Percentiles rank a stretch among this genome's conserved stretches.
Evolutionary conservation across 2,797 vertebrate genomes (phyloP).

Genomic region (Hemibagrus guttatus): DNA sequence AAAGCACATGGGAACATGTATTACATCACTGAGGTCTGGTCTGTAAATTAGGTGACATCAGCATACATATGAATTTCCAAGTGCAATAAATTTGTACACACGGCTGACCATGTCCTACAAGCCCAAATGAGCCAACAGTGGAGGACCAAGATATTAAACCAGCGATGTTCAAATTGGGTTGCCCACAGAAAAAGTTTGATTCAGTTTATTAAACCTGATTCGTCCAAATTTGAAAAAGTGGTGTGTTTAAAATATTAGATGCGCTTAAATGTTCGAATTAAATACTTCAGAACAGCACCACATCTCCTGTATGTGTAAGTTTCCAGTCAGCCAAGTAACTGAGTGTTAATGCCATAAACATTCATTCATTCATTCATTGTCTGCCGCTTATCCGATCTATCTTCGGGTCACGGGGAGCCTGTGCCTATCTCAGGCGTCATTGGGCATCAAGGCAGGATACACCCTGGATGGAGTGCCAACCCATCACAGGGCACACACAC

Average conservation of each 20-base stretch:
- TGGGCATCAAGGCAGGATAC: too few species aligned
- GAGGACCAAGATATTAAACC: background rate
- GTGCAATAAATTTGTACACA: background rate
- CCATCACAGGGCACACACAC: too few species aligned
- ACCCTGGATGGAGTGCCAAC: too few species aligned
- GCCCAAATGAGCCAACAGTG: background rate
- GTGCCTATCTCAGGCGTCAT: too few species aligned
- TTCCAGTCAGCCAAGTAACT: background rate
- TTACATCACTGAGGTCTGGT: slow-evolving; percentile 20
- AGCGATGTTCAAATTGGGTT: background rate
- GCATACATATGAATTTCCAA: slow-evolving; percentile 5
- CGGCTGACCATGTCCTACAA: background rate
- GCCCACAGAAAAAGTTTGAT: background rate
- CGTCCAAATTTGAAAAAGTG: background rate
- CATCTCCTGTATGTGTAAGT: background rate
- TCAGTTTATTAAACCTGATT: background rate
- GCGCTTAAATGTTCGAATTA: background rate
- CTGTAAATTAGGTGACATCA: slow-evolving; percentile 26
- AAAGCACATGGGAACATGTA: slow-evolving; percentile 9
- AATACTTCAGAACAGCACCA: background rate
- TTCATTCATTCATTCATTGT: too few species aligned
- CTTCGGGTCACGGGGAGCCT: too few species aligned
- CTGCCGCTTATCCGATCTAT: too few species aligned
- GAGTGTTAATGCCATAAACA: background rate
- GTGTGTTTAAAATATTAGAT: background rate